Percentiles rank a stretch among this genome's conserved stretches.
Evolutionary conservation across 2,113 vertebrate species (phyloP).

Genomic region (Acrocephalus kingi): DNA sequence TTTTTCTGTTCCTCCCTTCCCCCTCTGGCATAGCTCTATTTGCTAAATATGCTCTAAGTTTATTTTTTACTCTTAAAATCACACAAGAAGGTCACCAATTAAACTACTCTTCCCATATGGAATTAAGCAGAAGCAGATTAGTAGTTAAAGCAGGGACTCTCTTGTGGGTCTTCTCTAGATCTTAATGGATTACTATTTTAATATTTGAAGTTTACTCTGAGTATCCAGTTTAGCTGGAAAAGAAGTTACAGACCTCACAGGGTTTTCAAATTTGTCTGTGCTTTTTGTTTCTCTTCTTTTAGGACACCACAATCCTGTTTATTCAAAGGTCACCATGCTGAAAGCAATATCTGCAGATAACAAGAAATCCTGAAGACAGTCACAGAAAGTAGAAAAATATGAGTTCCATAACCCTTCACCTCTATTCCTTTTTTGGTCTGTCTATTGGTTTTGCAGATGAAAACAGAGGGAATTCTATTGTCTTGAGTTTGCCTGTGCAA

Average conservation of each 20-base stretch:
- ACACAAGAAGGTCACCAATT: constrained; percentile 37
- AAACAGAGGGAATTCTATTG: constrained; percentile 61
- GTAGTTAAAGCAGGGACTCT: constrained; percentile 16
- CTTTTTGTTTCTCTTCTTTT: constrained; percentile 33
- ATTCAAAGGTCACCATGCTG: constrained; percentile 48
- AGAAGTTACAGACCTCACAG: neutral
- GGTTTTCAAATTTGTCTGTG: constrained; percentile 23
- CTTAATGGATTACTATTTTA: constrained; percentile 11
- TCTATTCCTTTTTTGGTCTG: constrained; percentile 36
- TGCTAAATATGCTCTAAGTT: constrained; percentile 13
- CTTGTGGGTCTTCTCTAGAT: neutral
- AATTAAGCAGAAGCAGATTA: constrained; percentile 46
- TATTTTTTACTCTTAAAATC: constrained; percentile 47
- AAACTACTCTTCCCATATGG: constrained; percentile 5
- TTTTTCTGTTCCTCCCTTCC: neutral
- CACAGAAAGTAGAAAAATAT: constrained; percentile 37
- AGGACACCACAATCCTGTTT: constrained; percentile 35
- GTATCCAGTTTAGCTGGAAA: constrained; percentile 13
- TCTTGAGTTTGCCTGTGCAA: constrained; percentile 34
- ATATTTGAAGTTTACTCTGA: constrained; percentile 15
- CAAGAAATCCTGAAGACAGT: constrained; percentile 41
- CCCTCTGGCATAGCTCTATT: neutral
- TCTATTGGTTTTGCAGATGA: constrained; percentile 42
- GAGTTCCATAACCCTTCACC: constrained; percentile 43
- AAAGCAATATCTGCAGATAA: constrained; percentile 54